These are phyloP conservation scores for Mallotus villosus DNA, from an alignment of 2,797 vertebrate genomes.

Conservation along the genomic window DNA sequence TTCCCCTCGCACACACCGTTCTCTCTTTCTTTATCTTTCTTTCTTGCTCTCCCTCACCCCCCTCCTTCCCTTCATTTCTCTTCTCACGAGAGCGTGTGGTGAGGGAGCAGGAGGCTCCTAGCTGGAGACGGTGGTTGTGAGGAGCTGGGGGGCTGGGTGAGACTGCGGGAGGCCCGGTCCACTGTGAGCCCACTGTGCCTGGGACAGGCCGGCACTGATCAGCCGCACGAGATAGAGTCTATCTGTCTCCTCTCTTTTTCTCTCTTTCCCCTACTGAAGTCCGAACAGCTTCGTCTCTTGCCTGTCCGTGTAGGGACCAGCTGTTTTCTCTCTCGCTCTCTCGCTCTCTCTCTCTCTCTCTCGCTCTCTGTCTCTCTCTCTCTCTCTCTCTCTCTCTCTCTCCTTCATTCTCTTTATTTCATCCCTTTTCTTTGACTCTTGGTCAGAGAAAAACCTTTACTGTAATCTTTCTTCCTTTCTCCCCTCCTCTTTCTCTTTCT, in stretches of 20 bases:
- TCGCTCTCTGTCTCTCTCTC: background rate
- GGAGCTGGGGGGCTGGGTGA: constrained; percentile 17
- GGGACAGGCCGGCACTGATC: constrained; percentile 25
- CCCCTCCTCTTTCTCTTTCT: background rate
- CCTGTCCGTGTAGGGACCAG: no score
- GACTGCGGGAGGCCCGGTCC: constrained; percentile 46
- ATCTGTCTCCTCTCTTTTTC: constrained; percentile 11
- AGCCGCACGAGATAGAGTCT: constrained; percentile 17
- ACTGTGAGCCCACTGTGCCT: constrained; percentile 41
- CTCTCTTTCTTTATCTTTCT: background rate
- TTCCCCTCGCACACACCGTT: background rate
- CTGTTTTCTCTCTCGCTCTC: background rate
- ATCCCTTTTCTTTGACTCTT: no score
- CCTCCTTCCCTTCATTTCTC: background rate
- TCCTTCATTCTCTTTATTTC: background rate
- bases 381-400: background rate
- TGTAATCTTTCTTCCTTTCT: background rate
- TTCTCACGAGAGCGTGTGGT: constrained; percentile 2
- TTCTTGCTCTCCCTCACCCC: background rate
- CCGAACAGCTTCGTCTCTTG: no score
- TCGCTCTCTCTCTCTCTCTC: background rate
- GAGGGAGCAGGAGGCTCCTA: constrained; percentile 15
- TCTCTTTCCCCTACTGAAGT: background rate
- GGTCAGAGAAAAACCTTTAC: background rate
- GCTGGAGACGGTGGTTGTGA: constrained; percentile 35